These are phyloP conservation scores for Asteroscopus sphinx DNA, from an alignment of 2,888 invertebrate species.

Conservation along the genomic window DNA sequence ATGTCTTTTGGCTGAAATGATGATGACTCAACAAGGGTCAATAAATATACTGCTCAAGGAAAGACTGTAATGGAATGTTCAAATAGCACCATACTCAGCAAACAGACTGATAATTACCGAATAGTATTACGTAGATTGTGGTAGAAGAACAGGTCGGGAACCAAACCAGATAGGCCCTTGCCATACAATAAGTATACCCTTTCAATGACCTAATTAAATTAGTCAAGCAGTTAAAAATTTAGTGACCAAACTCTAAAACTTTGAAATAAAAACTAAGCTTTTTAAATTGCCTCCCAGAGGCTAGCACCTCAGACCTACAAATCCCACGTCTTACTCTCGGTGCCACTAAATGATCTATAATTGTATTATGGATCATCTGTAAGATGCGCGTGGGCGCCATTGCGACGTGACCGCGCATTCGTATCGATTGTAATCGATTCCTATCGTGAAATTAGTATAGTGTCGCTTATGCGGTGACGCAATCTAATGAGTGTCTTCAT, in stretches of 20 bases:
- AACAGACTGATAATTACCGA: no score
- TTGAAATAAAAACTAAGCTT: not conserved
- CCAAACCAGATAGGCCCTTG: no score
- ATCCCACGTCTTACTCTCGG: not conserved
- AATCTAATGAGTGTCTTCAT: slow-evolving; percentile 61
- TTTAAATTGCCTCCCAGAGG: slow-evolving; percentile 26
- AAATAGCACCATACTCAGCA: no score
- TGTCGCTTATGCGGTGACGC: slow-evolving; percentile 65
- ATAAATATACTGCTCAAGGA: no score
- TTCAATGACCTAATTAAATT: no score
- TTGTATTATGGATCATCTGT: slow-evolving; percentile 87
- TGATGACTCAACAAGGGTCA: no score
- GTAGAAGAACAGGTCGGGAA: no score
- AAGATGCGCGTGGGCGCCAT: slow-evolving; percentile 86
- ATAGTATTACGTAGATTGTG: no score
- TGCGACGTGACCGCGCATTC: slow-evolving; percentile 84
- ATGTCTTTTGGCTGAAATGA: no score
- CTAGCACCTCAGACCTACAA: not conserved
- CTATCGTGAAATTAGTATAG: slow-evolving; percentile 81
- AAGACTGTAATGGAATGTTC: no score
- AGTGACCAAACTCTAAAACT: not conserved
- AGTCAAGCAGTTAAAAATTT: no score
- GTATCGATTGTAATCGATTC: slow-evolving; percentile 83
- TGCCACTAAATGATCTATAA: slow-evolving; percentile 76
- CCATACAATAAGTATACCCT: no score